Evolutionary conservation across 2,113 vertebrate genomes (phyloP), one percentile per base, ranked within the genome.

Genomic region (Gobiocypris rarus): DNA sequence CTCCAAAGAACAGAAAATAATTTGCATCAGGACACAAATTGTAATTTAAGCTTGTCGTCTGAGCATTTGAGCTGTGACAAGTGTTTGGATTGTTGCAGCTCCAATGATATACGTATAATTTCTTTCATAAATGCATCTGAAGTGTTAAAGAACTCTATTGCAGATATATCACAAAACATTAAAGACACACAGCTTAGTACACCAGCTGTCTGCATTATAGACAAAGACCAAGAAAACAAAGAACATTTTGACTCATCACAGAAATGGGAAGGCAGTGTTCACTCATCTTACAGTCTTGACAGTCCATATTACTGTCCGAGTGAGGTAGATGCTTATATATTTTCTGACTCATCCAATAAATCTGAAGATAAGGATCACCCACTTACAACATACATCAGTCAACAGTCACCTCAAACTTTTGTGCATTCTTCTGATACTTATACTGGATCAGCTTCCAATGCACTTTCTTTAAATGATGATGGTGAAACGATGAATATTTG

Each of bases 231-330:
- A 54, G 78, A 17, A 52, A 52, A 52, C 50, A 17, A 84, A 43
- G 14, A 70, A 87, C 34, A 61, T 3, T 2, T 54, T 5, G 63
- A 59, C 50, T 43, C 22, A 59, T 45, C 82, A 17, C 83, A 69
- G 65, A 78, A 59, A 65, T 54, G 22, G 26, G 70, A 67, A 9
- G 45, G 67, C 8, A 43, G 22, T 77, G 26, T 50, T 15, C 71
- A 26, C 24, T 75, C 71, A 58, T 71, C 59, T 3, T 38, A 81
- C 24, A 85, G 79, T 85, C 59, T 80, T 58, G 69, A 76, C 19
- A 75, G 86, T 48, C 70, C 75, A 5, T 89, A 86, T 85, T 71
- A 83, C 45, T 63, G 80, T 75, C 82, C 83, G 3, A 86, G 89
- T 34, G 75, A 88, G 26, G 13, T 54, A 59, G 83, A 86, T 24